Evolutionary conservation across 2,888 invertebrate genomes (phyloP).

Genomic region (Geotrupes spiniger): DNA sequence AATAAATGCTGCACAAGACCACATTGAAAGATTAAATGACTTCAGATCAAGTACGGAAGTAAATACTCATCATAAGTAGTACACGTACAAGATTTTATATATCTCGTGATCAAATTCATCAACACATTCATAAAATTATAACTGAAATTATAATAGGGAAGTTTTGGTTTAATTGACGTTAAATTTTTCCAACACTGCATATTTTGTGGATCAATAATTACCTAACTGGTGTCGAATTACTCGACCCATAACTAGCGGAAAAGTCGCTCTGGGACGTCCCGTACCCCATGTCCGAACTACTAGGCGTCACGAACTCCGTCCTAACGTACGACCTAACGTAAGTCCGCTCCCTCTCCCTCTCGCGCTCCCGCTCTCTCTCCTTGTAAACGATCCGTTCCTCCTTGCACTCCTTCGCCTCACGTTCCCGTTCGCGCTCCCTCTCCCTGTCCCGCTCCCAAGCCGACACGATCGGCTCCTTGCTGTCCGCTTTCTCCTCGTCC

Average conservation of each 20-base stretch:
- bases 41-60: no score
- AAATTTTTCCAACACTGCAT: no score
- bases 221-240: constrained; percentile 52
- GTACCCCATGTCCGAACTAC: constrained; percentile 52
- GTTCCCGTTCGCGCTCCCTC: constrained; percentile 17
- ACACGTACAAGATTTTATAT: no score
- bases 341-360: constrained; percentile 21
- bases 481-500: constrained; percentile 26
- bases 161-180: no score
- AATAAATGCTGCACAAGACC: no score
- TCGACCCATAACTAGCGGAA: constrained; percentile 51
- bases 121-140: no score
- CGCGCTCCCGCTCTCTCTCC: constrained; percentile 28
- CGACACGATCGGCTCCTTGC: constrained; percentile 13
- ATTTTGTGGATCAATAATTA: no score
- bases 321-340: constrained; percentile 27
- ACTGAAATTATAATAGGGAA: no score
- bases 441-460: no score
- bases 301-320: constrained; percentile 42
- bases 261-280: constrained; percentile 56
- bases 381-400: constrained; percentile 31
- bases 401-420: constrained; percentile 23
- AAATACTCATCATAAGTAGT: no score
- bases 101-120: no score
- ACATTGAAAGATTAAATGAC: no score